Base-by-base conservation (phyloP, 1,140 invertebrate species). In the Drosophila carrolli region DNA sequence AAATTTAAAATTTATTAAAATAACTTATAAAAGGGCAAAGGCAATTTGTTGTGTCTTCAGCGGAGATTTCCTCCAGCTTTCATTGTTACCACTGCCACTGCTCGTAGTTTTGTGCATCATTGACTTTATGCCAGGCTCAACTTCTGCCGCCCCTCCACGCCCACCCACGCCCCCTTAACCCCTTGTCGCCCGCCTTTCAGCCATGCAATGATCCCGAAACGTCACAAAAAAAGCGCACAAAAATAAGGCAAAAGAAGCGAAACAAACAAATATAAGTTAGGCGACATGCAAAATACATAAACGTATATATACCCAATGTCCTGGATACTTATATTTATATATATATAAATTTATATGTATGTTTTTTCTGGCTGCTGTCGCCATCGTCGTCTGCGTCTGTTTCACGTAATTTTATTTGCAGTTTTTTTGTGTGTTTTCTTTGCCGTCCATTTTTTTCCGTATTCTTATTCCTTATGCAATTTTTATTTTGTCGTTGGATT, bases 241-340 rank as follows among this genome's bases (percentile, higher is more conserved):
- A 44, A 67, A 74, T 58, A 37, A 46, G 44, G 19, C 48, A 38
- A 66, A 37, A 32, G 44, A 19, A 37, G 75, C 60, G 71, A 53
- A 70, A 53, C 78, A 76, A 81, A 81, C 78, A 81, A 80, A 81
- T 76, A 81, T 70, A 75, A 66, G 78, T 81, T 75, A 66, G 72
- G 63, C 59, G 73, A 61, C 78, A 81, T 81, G 78, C 67, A 71
- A 71, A 71, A 71, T 58, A 71, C 43, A 71, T 71, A 71, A 47
- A 48, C 35, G 27, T 38, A 47, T 47, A 46, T 67, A 46, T 40
- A 16, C 9, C 19, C n/a, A 11, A 23, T 32, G 23, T 19, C 48
- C 48, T 35, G 48, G n/a, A 29, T 37, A 62, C 8, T 8, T 40
- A 11, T 47, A 19, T 32, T 10, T 35, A n/a, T 53, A 27, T 13